Base-by-base conservation (phyloP, 2,113 vertebrate species). In the Callipepla squamata region DNA sequence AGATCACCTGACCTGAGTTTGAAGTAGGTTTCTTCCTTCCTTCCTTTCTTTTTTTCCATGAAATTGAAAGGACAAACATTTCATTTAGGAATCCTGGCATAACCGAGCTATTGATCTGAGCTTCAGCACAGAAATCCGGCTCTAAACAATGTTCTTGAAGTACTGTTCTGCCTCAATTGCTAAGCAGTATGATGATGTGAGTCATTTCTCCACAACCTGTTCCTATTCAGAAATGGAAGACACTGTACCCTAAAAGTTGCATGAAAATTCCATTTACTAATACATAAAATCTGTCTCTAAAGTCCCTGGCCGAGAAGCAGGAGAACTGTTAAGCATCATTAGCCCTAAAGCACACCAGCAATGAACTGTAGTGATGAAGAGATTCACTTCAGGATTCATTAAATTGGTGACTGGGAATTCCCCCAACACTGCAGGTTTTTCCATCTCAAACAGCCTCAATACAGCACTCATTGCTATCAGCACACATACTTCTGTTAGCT, bases 121-220 rank as follows among this genome's bases (percentile, higher is more conserved):
- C 45, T 76, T 16, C 47, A 73, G 17, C 59, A 62, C 34, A 65
- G 63, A 13, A 51, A 47, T 3, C 7, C 53, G 8, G 19, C 30
- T 14, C 42, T 73, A 67, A 74, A 61, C 3, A 80, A 89, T 25
- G n/a, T 36, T 30, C 62, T 58, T 62, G 51, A 47, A 89, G 62
- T 9, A 7, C 15, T 0, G 0, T 38, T 68, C 50, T 76, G 59
- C 40, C 58, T 28, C 13, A 4, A 1, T 1, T 44, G 30, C 67
- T 42, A 73, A 36, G 0, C 9, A 62, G 48, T 0, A 5, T n/a
- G 30, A 9, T 8, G 55, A 36, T 1, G 15, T 8, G 44, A 69
- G 22, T 69, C 75, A 48, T 66, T 73, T 66, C 65, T 32, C 42
- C 57, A 59, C 63, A 57, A 4, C 50, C 22, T 36, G 0, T 23